Percentiles rank a stretch among this genome's conserved stretches.
Evolutionary conservation across 2,888 invertebrate genomes (phyloP).

Genomic region (Chelonus formosanus): DNA sequence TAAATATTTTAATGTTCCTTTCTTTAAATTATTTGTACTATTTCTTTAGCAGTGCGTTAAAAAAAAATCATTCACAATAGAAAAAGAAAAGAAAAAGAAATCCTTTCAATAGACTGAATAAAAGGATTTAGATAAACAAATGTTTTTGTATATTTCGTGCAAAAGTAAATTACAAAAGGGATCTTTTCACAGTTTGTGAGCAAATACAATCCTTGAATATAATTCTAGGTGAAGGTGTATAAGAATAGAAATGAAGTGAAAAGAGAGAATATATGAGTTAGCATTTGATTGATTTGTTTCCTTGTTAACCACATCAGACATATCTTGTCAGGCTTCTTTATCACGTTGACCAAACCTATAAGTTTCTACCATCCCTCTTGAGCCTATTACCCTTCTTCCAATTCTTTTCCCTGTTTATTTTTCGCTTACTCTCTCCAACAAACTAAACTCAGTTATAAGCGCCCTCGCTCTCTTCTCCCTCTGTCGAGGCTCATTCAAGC

Average conservation of each 20-base stretch:
- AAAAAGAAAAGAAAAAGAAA: neutral
- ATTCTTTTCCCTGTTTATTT: constrained; percentile 22
- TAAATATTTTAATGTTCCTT: neutral
- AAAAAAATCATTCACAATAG: no score
- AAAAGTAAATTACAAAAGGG: no score
- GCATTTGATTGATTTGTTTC: constrained; percentile 17
- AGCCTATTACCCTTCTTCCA: constrained; percentile 27
- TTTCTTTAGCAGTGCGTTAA: neutral
- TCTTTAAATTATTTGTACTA: neutral
- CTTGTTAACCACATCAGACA: constrained; percentile 23
- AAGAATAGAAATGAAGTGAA: neutral
- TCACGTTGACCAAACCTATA: constrained; percentile 1
- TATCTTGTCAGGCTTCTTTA: constrained; percentile 10
- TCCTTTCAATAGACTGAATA: neutral
- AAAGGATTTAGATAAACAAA: no score
- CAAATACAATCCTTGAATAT: neutral
- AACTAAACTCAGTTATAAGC: constrained; percentile 25
- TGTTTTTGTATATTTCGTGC: no score
- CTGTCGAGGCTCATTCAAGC: constrained; percentile 58
- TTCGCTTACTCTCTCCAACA: constrained; percentile 20
- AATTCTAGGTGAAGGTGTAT: neutral
- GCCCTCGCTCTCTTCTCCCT: constrained; percentile 42
- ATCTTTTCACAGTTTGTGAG: no score
- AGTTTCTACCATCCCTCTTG: constrained; percentile 21
- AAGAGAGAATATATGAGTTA: neutral